These are phyloP conservation scores for Vanessa tameamea DNA, from an alignment of 1,140 invertebrate genomes.

Conservation along the genomic window DNA sequence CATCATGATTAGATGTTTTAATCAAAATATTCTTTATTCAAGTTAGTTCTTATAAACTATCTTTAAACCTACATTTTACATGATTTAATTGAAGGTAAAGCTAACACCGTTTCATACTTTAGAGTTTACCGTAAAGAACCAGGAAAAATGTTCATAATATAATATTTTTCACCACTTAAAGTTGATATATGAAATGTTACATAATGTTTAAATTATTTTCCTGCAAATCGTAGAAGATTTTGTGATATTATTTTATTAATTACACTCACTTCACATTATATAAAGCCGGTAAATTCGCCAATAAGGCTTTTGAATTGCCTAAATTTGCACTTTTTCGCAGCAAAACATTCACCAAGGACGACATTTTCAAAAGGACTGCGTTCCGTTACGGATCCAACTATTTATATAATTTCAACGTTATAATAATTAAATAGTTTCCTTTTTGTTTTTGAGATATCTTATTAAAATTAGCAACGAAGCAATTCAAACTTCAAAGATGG, in stretches of 20 bases:
- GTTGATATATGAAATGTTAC: constrained; percentile 52
- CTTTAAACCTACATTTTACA: too few relatives aligned
- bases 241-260: constrained; percentile 9
- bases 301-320: constrained; percentile 53
- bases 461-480: not conserved
- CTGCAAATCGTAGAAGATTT: not conserved
- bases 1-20: too few relatives aligned
- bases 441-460: not conserved
- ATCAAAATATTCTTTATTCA: too few relatives aligned
- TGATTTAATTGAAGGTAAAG: too few relatives aligned
- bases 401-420: not conserved
- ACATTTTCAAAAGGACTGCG: constrained; percentile 62
- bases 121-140: too few relatives aligned
- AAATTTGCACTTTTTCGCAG: constrained; percentile 73
- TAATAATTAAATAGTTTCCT: too few relatives aligned
- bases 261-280: constrained; percentile 77
- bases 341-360: constrained; percentile 76
- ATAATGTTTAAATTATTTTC: constrained; percentile 55
- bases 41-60: too few relatives aligned
- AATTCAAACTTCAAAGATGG: too few relatives aligned
- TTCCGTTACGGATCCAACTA: constrained; percentile 27
- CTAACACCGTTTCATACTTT: too few relatives aligned
- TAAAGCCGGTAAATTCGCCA: constrained; percentile 69
- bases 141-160: not conserved
- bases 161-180: not conserved